phyloP scores from a whole-genome alignment of 2,113 vertebrate species.

The Ornithorhynchus anatinus region DNA sequence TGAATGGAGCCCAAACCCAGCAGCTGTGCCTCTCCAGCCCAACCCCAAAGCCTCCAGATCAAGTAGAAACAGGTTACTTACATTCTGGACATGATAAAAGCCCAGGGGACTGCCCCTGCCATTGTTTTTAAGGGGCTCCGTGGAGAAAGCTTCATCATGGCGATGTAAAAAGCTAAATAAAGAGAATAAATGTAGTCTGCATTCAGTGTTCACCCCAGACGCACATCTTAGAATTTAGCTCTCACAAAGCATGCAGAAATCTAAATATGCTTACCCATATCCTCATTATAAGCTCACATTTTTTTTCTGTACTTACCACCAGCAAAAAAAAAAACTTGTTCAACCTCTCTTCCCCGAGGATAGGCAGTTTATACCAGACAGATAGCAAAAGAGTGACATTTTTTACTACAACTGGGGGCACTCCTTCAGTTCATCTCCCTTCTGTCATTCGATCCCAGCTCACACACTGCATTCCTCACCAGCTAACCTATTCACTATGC shows the following conservation, averaged over 20 bases:
- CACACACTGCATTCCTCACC: too few relatives aligned
- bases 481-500: too few relatives aligned
- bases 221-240: background rate
- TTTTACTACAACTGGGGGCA: too few relatives aligned
- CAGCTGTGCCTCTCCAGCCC: background rate
- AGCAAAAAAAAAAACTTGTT: too few relatives aligned
- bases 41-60: background rate
- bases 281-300: too few relatives aligned
- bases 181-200: background rate
- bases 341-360: too few relatives aligned
- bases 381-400: too few relatives aligned
- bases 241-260: background rate
- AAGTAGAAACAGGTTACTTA: slow-evolving; percentile 66
- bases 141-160: slow-evolving; percentile 98
- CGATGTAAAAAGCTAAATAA: slow-evolving; percentile 90
- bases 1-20: background rate
- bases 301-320: too few relatives aligned
- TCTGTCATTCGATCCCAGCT: too few relatives aligned
- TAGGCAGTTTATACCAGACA: too few relatives aligned
- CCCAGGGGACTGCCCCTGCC: slow-evolving; percentile 91
- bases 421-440: too few relatives aligned
- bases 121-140: slow-evolving; percentile 94
- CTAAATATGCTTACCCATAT: background rate
- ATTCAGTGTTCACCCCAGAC: background rate
- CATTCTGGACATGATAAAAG: slow-evolving; percentile 97